These are phyloP conservation scores for Ceyx margarethae DNA, from an alignment of 2,113 vertebrate species.

Conservation along the genomic window DNA sequence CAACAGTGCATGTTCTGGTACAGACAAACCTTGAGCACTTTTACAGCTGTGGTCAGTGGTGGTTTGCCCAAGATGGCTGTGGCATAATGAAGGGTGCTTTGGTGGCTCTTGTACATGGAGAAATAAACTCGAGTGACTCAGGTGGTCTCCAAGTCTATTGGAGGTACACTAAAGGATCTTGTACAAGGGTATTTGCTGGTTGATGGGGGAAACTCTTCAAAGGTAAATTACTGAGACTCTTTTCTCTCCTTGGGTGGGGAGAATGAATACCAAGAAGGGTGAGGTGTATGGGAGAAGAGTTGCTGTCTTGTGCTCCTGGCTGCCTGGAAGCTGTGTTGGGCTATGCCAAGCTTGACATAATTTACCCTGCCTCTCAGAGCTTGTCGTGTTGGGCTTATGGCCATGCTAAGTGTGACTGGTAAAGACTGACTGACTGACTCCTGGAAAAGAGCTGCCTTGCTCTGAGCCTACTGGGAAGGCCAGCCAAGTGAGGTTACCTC, in stretches of 20 bases:
- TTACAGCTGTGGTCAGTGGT: not conserved
- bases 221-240: not conserved
- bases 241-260: not conserved
- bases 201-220: not conserved
- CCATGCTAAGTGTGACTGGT: not conserved
- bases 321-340: not conserved
- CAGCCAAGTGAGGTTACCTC: not conserved
- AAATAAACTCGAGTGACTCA: not conserved
- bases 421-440: not conserved
- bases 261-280: not conserved
- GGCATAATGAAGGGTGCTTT: not conserved
- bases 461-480: not conserved
- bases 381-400: not conserved
- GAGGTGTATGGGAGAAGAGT: not conserved
- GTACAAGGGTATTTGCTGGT: rapidly evolving
- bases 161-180: not conserved
- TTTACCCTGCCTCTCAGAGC: not conserved
- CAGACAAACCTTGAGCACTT: rapidly evolving
- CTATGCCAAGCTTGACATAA: not conserved
- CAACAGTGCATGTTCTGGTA: not conserved
- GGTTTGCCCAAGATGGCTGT: not conserved
- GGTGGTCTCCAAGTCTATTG: not conserved
- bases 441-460: not conserved
- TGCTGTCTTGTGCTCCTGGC: not conserved
- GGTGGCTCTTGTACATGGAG: not conserved